Conservation (phyloP, 1,140 invertebrate species). For the Bombus confusus region DNA sequence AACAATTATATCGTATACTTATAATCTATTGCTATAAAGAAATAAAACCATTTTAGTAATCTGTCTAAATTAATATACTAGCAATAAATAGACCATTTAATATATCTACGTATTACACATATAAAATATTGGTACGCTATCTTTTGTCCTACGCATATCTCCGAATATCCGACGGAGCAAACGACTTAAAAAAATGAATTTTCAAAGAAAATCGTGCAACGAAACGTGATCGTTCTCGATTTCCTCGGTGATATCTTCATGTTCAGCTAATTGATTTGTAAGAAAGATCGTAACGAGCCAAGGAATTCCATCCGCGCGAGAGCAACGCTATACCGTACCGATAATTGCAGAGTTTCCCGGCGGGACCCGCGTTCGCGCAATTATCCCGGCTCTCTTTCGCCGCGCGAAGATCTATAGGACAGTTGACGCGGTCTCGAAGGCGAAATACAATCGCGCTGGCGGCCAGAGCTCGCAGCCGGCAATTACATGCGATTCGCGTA, state of each 20-base stretch:
- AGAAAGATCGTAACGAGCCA: constrained; percentile 25
- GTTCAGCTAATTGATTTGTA: constrained; percentile 58
- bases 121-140: too few species aligned
- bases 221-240: neutral
- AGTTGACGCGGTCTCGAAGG: constrained; percentile 64
- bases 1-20: too few species aligned
- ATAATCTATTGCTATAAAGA: neutral
- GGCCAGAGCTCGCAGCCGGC: constrained; percentile 56
- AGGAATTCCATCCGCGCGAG: constrained; percentile 32
- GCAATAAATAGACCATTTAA: too few species aligned
- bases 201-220: neutral
- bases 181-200: neutral
- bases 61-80: too few species aligned
- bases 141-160: neutral
- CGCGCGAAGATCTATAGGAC: constrained; percentile 69
- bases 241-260: neutral
- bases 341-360: constrained; percentile 59
- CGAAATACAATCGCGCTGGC: constrained; percentile 69
- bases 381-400: constrained; percentile 60
- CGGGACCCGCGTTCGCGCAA: constrained; percentile 40
- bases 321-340: constrained; percentile 23
- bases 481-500: constrained; percentile 77
- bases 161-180: too few species aligned
- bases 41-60: too few species aligned
- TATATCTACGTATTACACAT: too few species aligned